These are phyloP conservation scores for Coptodon bakossiorum DNA, from an alignment of 2,113 vertebrate species.

Conservation along the genomic window DNA sequence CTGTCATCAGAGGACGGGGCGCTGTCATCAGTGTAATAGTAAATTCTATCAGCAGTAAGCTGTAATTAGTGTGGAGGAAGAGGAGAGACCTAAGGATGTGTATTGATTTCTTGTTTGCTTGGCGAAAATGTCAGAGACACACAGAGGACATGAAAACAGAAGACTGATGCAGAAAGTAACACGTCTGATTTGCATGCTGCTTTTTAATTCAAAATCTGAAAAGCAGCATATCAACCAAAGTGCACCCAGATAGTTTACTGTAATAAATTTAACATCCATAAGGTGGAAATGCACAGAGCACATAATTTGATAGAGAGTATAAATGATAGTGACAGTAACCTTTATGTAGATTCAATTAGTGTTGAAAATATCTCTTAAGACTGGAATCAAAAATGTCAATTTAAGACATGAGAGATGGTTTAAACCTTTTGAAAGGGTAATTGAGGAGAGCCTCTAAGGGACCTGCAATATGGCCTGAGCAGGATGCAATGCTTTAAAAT, in stretches of 20 bases:
- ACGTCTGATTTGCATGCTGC: background rate
- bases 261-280: background rate
- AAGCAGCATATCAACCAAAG: background rate
- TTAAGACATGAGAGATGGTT: background rate
- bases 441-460: background rate
- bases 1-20: background rate
- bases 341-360: background rate
- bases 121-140: constrained; percentile 51
- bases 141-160: constrained; percentile 13
- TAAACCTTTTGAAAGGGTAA: constrained; percentile 2
- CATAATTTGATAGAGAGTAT: background rate
- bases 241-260: background rate
- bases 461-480: background rate
- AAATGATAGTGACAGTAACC: background rate
- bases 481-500: background rate
- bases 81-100: constrained; percentile 27
- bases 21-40: constrained; percentile 24
- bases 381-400: background rate
- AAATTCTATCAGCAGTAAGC: constrained; percentile 32
- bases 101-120: constrained; percentile 60
- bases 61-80: constrained; percentile 62
- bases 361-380: background rate
- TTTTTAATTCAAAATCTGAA: background rate
- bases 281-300: background rate
- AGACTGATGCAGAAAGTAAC: constrained; percentile 10